Evolutionary conservation across 2,113 vertebrate genomes (phyloP).

Genomic region (Isurus oxyrinchus): DNA sequence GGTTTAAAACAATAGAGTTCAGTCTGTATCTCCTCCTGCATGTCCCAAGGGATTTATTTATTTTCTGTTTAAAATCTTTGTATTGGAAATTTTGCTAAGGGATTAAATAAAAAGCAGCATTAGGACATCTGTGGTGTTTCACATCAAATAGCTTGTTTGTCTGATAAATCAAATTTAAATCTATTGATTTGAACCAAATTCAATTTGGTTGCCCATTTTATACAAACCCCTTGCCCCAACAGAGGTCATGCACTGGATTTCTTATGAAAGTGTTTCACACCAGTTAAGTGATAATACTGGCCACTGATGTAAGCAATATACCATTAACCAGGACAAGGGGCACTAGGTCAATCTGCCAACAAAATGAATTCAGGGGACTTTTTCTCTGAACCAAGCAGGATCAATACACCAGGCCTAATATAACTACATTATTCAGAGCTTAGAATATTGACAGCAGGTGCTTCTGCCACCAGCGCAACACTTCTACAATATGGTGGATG

Average conservation of each 20-base stretch:
- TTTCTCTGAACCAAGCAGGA: background rate
- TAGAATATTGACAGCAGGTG: background rate
- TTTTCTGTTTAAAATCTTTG: background rate
- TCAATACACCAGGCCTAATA: background rate
- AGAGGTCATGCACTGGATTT: background rate
- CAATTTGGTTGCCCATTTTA: background rate
- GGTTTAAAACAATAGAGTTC: background rate
- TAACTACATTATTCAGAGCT: background rate
- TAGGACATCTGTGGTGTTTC: background rate
- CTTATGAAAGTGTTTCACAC: background rate
- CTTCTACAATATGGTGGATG: background rate
- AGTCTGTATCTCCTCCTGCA: background rate
- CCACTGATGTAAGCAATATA: background rate
- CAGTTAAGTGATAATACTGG: background rate
- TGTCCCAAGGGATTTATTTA: background rate
- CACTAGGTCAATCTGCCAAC: background rate
- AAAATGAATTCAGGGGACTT: background rate
- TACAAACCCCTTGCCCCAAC: background rate
- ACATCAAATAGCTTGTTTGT: background rate
- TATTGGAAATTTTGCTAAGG: background rate
- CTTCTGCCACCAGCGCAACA: background rate
- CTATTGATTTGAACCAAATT: background rate
- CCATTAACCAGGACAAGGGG: too few species aligned
- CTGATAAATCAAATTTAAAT: slow-evolving; percentile 3
- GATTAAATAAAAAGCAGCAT: background rate